phyloP scores from a whole-genome alignment of 1,140 invertebrate genomes.

The Drosophila kanapiae region DNA sequence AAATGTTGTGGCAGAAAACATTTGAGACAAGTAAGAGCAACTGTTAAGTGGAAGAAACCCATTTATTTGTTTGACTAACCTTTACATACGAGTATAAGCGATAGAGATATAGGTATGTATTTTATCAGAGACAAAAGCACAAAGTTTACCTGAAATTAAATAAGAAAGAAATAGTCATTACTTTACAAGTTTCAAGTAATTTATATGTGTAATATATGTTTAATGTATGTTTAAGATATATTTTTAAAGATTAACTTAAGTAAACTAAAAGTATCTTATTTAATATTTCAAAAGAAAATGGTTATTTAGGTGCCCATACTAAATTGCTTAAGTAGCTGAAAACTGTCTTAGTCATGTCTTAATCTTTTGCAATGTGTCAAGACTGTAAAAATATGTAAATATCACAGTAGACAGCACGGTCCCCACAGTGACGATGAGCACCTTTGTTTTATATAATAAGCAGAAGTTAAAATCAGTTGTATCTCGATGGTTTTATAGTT shows the following conservation, averaged over 20 bases:
- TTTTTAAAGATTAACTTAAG: not conserved
- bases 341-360: constrained; percentile 3
- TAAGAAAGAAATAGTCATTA: constrained; percentile 6
- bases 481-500: too few relatives aligned
- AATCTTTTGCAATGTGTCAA: constrained; percentile 16
- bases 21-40: not conserved
- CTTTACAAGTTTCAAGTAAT: constrained; percentile 1
- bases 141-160: constrained; percentile 55
- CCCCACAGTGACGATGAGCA: not conserved
- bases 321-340: not conserved
- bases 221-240: not conserved
- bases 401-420: not conserved
- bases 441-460: too few relatives aligned
- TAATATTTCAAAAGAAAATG: not conserved
- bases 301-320: not conserved
- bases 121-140: not conserved
- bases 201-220: not conserved
- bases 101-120: not conserved
- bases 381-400: constrained; percentile 1
- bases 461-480: too few relatives aligned
- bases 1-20: not conserved
- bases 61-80: constrained; percentile 3
- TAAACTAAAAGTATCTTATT: not conserved
- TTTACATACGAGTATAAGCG: not conserved
- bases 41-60: not conserved